These are phyloP conservation scores for Campopleginae sp. DNA, from an alignment of 2,888 invertebrate genomes.

Conservation along the genomic window DNA sequence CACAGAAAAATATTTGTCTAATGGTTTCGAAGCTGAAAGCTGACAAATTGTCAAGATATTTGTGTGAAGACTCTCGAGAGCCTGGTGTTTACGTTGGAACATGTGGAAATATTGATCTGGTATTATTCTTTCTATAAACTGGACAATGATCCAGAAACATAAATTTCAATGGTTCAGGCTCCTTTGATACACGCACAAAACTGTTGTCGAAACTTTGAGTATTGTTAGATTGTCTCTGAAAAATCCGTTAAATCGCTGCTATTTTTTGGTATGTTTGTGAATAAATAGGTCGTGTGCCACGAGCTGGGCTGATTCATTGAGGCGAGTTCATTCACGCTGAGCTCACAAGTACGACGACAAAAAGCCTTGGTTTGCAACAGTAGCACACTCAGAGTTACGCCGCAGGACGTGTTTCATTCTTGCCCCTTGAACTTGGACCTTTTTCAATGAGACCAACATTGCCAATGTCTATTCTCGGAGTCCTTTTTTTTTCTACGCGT, in stretches of 20 bases:
- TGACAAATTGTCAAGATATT: constrained; percentile 26
- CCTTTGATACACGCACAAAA: constrained; percentile 18
- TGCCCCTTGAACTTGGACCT: constrained; percentile 34
- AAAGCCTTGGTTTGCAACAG: constrained; percentile 32
- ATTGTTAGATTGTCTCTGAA: constrained; percentile 39
- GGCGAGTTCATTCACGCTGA: constrained; percentile 44
- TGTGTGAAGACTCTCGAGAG: neutral
- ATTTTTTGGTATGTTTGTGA: constrained; percentile 29
- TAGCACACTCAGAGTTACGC: constrained; percentile 20
- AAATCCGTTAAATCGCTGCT: constrained; percentile 63
- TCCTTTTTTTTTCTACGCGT: constrained; percentile 71
- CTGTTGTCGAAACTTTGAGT: constrained; percentile 22
- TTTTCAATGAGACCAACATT: constrained; percentile 73
- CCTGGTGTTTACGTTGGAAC: neutral
- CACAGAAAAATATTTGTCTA: constrained; percentile 18
- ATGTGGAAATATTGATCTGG: constrained; percentile 13
- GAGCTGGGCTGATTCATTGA: constrained; percentile 50
- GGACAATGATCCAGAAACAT: constrained; percentile 9
- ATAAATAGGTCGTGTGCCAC: neutral
- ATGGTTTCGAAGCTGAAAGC: neutral
- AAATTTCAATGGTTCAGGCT: constrained; percentile 8
- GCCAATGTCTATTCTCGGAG: constrained; percentile 59
- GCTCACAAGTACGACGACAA: constrained; percentile 52
- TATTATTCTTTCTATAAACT: neutral
- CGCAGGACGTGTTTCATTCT: constrained; percentile 49